Evolutionary conservation across 2,113 vertebrate genomes (phyloP).

Genomic region (Sialia sialis): DNA sequence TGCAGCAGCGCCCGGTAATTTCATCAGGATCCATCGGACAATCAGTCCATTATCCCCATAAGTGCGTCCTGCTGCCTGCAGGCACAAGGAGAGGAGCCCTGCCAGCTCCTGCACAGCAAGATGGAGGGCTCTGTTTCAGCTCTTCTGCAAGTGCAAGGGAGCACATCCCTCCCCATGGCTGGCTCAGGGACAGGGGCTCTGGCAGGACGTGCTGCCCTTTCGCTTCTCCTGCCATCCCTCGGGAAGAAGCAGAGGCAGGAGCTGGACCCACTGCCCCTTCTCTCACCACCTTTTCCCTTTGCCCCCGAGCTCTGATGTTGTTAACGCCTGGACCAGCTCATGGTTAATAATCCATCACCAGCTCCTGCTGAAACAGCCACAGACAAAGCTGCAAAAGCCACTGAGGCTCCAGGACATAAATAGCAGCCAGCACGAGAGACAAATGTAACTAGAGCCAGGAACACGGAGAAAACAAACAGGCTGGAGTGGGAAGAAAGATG

Average conservation of each 20-base stretch:
- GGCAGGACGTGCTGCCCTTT: background rate
- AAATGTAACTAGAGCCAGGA: background rate
- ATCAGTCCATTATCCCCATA: slow-evolving; percentile 44
- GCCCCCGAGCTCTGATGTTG: background rate
- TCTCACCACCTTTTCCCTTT: background rate
- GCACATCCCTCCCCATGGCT: background rate
- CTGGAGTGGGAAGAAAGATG: background rate
- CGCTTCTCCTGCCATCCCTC: background rate
- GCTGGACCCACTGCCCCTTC: background rate
- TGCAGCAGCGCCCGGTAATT: slow-evolving; percentile 39
- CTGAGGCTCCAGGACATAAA: background rate
- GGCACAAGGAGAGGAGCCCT: background rate
- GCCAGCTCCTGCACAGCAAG: slow-evolving; percentile 33
- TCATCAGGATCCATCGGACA: slow-evolving; percentile 43
- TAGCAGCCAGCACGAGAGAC: background rate
- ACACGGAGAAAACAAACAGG: slow-evolving; percentile 17
- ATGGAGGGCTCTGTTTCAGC: slow-evolving; percentile 32
- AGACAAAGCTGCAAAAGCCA: background rate
- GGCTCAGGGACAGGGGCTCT: background rate
- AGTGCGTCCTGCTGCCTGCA: slow-evolving; percentile 25
- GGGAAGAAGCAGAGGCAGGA: background rate
- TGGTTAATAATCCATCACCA: background rate
- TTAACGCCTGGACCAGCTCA: background rate
- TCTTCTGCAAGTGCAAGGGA: background rate
- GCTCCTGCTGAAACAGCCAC: background rate